Evolutionary conservation across 2,888 invertebrate species (phyloP).

Genomic region (Auanema freiburgensis): DNA sequence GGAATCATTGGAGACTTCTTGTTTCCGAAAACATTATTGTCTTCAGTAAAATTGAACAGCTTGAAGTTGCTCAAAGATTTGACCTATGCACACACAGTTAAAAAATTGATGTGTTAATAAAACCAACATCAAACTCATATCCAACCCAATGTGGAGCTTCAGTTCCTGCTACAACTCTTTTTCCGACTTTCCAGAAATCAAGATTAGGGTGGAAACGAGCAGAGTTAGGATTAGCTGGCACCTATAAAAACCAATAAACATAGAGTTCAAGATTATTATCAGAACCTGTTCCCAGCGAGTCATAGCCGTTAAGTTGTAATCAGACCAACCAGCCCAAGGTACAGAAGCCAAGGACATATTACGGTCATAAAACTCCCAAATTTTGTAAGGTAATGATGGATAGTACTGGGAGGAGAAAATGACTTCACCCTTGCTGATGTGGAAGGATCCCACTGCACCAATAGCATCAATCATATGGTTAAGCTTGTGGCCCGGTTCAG

Average conservation of each 20-base stretch:
- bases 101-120: neutral
- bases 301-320: slow-evolving; percentile 63
- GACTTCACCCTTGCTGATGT: slow-evolving; percentile 61
- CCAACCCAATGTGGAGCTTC: slow-evolving; percentile 64
- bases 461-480: slow-evolving; percentile 64
- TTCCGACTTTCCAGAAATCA: slow-evolving; percentile 63
- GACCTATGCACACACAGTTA: slow-evolving; percentile 33
- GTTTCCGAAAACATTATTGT: slow-evolving; percentile 59
- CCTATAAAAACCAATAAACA: slow-evolving; percentile 15
- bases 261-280: too few species aligned
- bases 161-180: slow-evolving; percentile 57
- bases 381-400: slow-evolving; percentile 62
- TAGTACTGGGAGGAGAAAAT: slow-evolving; percentile 63
- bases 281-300: slow-evolving; percentile 58
- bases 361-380: slow-evolving; percentile 64
- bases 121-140: slow-evolving; percentile 60
- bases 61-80: slow-evolving; percentile 59
- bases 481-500: slow-evolving; percentile 58
- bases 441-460: slow-evolving; percentile 62
- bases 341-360: slow-evolving; percentile 60
- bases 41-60: slow-evolving; percentile 60
- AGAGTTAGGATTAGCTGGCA: slow-evolving; percentile 46
- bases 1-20: slow-evolving; percentile 61
- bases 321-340: slow-evolving; percentile 63
- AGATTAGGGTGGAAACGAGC: slow-evolving; percentile 63